Evolutionary conservation across 2,888 invertebrate species (phyloP).

Genomic region (Mesorhabditis spiculigera): DNA sequence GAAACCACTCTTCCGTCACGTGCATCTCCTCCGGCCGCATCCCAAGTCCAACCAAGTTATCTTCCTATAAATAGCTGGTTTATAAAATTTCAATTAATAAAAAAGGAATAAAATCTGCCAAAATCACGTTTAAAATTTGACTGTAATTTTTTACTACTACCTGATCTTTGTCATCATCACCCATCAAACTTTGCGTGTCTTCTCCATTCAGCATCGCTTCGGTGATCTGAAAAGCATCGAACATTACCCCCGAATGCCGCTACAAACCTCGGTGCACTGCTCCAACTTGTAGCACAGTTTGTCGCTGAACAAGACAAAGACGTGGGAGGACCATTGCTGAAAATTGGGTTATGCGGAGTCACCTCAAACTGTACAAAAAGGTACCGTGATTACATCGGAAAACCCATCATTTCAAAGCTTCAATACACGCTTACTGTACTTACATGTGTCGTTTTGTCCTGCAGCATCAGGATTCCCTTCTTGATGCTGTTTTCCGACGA

Average conservation of each 20-base stretch:
- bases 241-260: no score
- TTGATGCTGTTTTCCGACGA: constrained; percentile 41
- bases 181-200: constrained; percentile 42
- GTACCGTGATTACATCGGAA: not conserved
- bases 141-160: not conserved
- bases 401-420: not conserved
- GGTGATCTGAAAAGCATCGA: not conserved
- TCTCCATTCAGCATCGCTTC: constrained; percentile 8
- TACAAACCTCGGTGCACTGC: constrained; percentile 33
- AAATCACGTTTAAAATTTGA: no score
- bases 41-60: constrained; percentile 42
- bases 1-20: constrained; percentile 59
- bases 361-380: not conserved
- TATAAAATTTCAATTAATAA: no score
- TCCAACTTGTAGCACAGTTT: constrained; percentile 50
- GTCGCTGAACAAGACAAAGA: constrained; percentile 55
- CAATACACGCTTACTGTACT: not conserved
- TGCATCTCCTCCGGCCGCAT: constrained; percentile 57
- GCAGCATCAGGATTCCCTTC: constrained; percentile 46
- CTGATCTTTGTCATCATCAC: constrained; percentile 44
- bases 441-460: constrained; percentile 35
- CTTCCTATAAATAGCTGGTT: constrained; percentile 27
- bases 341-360: constrained; percentile 2
- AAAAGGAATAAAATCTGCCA: no score
- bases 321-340: constrained; percentile 50